These are phyloP conservation scores for Channa maculata DNA, from an alignment of 2,113 vertebrate genomes.

Conservation along the genomic window DNA sequence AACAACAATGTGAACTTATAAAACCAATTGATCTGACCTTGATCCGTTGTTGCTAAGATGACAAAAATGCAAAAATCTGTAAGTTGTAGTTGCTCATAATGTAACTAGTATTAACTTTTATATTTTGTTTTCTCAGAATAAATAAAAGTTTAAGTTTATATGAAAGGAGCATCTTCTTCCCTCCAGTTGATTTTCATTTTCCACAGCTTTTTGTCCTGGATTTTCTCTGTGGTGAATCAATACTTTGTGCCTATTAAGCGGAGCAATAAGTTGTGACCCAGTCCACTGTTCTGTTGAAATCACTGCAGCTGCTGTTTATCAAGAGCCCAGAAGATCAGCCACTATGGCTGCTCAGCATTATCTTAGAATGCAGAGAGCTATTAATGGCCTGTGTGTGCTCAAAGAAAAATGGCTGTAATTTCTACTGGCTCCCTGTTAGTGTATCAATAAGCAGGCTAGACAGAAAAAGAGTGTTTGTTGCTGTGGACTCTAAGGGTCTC, in stretches of 20 bases:
- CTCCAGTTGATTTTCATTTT: conserved; percentile 5
- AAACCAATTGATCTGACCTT: too few species aligned
- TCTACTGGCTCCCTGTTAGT: conserved; percentile 20
- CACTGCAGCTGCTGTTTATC: conserved; percentile 46
- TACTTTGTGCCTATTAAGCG: conserved; percentile 25
- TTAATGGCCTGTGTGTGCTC: conserved; percentile 7
- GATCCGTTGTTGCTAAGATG: too few species aligned
- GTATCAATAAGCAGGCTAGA: conserved; percentile 22
- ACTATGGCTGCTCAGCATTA: neutral
- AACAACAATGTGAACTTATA: too few species aligned
- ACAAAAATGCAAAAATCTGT: too few species aligned
- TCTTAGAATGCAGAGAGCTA: conserved; percentile 14
- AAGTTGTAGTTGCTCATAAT: too few species aligned
- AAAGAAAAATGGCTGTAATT: conserved; percentile 7
- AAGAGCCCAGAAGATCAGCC: conserved; percentile 23
- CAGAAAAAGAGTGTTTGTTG: conserved; percentile 1
- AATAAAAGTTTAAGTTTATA: too few species aligned
- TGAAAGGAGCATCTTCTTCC: conserved; percentile 3
- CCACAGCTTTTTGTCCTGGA: conserved; percentile 1
- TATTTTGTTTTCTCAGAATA: too few species aligned
- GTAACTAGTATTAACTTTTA: too few species aligned
- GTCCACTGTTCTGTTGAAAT: conserved; percentile 13
- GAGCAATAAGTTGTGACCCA: conserved; percentile 31
- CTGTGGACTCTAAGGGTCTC: neutral
- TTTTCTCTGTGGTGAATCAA: conserved; percentile 29